These are phyloP conservation scores for Gonatopus flavifemur DNA, from an alignment of 1,140 invertebrate species.

Conservation along the genomic window DNA sequence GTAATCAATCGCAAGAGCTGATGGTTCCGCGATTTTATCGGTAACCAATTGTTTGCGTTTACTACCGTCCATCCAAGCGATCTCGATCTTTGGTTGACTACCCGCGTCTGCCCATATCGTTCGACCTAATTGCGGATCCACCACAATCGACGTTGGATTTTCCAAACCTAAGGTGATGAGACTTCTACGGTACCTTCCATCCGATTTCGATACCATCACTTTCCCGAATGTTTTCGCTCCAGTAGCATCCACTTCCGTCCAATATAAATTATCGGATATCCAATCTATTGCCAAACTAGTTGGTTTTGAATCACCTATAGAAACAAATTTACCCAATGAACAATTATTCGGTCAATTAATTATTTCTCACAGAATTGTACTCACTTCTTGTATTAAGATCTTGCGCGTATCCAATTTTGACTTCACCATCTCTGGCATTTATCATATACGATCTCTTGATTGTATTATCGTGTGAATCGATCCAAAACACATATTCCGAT, in stretches of 20 bases:
- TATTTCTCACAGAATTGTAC: not conserved
- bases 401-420: conserved; percentile 83
- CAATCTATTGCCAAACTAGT: conserved; percentile 88
- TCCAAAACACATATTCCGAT: conserved; percentile 88
- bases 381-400: conserved; percentile 77
- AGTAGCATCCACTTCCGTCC: conserved; percentile 83
- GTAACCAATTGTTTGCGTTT: conserved; percentile 78
- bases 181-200: conserved; percentile 85
- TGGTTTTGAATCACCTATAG: conserved; percentile 71
- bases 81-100: conserved; percentile 81
- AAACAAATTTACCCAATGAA: too few species aligned
- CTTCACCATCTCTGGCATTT: conserved; percentile 72
- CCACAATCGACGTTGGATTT: conserved; percentile 80
- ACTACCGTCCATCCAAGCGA: conserved; percentile 94
- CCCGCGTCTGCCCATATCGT: conserved; percentile 92
- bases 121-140: conserved; percentile 83
- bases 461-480: conserved; percentile 84
- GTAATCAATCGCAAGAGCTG: conserved; percentile 88
- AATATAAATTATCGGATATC: conserved; percentile 90
- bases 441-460: conserved; percentile 92
- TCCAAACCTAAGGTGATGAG: conserved; percentile 73
- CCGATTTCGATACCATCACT: conserved; percentile 84
- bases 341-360: too few species aligned
- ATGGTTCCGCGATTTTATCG: conserved; percentile 79
- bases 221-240: conserved; percentile 72